These are phyloP conservation scores for Aegotheles bennettii DNA, from an alignment of 2,113 vertebrate species.

Conservation along the genomic window DNA sequence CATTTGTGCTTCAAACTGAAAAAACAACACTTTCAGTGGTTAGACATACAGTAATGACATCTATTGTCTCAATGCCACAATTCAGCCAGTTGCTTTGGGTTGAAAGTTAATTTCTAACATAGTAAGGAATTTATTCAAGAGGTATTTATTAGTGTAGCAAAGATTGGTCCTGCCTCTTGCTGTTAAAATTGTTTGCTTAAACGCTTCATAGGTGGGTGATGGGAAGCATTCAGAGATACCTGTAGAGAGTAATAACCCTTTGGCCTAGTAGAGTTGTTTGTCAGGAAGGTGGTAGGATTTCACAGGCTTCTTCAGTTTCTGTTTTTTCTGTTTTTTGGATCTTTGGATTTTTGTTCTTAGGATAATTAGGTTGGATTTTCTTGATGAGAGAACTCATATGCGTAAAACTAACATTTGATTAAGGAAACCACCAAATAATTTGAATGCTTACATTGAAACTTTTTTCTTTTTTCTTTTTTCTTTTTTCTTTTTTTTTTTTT, in stretches of 20 bases:
- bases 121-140: neutral
- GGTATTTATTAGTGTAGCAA: neutral
- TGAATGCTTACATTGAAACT: neutral
- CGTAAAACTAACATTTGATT: neutral
- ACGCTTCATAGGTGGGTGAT: neutral
- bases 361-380: neutral
- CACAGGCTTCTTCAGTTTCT: neutral
- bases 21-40: neutral
- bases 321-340: neutral
- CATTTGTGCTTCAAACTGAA: neutral
- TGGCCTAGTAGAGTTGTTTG: neutral
- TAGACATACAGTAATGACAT: neutral
- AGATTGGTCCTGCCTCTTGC: neutral
- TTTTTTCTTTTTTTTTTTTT: neutral
- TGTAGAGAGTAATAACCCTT: neutral
- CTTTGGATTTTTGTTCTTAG: neutral
- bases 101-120: neutral
- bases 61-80: neutral
- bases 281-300: neutral
- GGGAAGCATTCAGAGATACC: neutral
- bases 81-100: neutral
- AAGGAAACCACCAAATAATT: neutral
- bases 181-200: neutral
- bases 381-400: neutral
- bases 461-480: neutral